Evolutionary conservation across 2,888 invertebrate genomes (phyloP).

Genomic region (Nasonia oneida): DNA sequence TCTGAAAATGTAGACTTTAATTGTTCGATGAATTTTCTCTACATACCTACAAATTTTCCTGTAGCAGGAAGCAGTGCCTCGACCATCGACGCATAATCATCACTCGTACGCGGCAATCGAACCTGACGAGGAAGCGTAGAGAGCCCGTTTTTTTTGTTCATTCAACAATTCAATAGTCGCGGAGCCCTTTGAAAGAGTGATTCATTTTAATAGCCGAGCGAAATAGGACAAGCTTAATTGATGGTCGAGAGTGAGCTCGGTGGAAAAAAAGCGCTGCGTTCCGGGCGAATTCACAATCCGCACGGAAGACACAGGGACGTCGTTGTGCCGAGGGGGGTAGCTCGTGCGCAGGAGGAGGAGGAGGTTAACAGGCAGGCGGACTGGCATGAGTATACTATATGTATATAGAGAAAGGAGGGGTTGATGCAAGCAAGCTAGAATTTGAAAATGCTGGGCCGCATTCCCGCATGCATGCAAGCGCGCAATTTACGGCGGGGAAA

Average conservation of each 20-base stretch:
- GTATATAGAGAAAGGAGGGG: constrained; percentile 6
- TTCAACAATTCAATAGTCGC: constrained; percentile 39
- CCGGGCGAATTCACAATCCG: neutral
- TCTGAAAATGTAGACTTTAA: too few species aligned
- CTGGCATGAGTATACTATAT: neutral
- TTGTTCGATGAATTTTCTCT: too few species aligned
- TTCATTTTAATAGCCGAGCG: constrained; percentile 38
- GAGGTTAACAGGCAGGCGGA: neutral
- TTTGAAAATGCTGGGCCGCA: constrained; percentile 38
- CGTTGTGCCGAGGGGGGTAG: neutral
- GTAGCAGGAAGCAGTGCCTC: too few species aligned
- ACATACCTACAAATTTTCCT: too few species aligned
- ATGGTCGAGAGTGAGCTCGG: neutral
- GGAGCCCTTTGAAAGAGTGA: constrained; percentile 3
- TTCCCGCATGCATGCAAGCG: constrained; percentile 45
- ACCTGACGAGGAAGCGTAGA: neutral
- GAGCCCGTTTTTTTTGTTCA: neutral
- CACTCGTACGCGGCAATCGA: too few species aligned
- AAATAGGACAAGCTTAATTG: constrained; percentile 46
- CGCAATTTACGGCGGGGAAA: constrained; percentile 48
- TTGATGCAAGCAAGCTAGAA: constrained; percentile 6
- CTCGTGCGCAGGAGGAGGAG: neutral
- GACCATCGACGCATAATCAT: too few species aligned
- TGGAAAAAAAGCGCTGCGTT: constrained; percentile 4
- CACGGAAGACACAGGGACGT: neutral